A percentile compares a stretch with the other conserved stretches of the same genome.
Evolutionary conservation across 1,140 invertebrate genomes (phyloP).

Genomic region (Leguminivora glycinivorella): DNA sequence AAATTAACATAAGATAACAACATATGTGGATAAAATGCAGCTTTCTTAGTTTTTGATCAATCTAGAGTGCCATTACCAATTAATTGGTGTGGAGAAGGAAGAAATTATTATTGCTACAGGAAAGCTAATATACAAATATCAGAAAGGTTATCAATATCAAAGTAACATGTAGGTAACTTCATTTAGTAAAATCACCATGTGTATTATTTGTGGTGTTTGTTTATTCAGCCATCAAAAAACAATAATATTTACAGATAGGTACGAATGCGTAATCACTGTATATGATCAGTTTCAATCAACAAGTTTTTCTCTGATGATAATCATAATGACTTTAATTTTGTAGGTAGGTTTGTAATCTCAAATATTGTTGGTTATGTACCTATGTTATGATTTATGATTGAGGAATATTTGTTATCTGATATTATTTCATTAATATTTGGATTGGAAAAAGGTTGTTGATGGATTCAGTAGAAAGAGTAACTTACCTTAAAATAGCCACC

Average conservation of each 20-base stretch:
- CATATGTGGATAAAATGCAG: no score
- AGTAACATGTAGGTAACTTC: not conserved
- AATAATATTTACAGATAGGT: no score
- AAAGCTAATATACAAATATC: not conserved
- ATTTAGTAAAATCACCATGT: no score
- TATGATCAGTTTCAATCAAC: not conserved
- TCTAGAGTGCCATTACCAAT: no score
- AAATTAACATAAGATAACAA: no score
- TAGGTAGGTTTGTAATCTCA: not conserved
- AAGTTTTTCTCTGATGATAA: not conserved
- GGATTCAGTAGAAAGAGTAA: not conserved
- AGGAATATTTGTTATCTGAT: not conserved
- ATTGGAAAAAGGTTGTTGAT: not conserved
- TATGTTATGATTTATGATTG: no score
- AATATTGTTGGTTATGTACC: not conserved
- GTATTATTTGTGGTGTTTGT: not conserved
- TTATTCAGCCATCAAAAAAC: not conserved
- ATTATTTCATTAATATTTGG: not conserved
- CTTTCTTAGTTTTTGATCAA: no score
- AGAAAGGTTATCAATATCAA: not conserved
- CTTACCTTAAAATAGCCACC: slow-evolving; percentile 99
- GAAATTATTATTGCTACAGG: not conserved
- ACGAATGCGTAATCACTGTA: no score
- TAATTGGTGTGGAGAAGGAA: no score
- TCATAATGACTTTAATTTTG: not conserved